Evolutionary conservation across 2,797 vertebrate species (phyloP).

Genomic region (Trichosurus vulpecula): DNA sequence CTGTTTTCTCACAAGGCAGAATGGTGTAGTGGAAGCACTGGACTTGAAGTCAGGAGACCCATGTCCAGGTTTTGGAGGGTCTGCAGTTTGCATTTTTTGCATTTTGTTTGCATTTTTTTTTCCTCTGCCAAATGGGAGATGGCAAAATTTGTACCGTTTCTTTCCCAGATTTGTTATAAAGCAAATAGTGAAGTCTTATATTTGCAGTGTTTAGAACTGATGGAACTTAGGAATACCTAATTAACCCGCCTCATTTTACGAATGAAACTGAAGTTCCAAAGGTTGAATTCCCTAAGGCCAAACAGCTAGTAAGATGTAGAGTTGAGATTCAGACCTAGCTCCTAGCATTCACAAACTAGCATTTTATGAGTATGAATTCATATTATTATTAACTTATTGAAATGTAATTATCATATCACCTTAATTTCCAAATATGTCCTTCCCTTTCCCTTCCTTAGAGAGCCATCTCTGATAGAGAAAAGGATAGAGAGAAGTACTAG

Average conservation of each 20-base stretch:
- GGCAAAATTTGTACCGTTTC: background rate
- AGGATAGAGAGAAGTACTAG: no score
- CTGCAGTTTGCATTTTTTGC: background rate
- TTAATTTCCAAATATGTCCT: no score
- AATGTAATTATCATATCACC: no score
- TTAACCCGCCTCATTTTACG: background rate
- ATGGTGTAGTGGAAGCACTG: background rate
- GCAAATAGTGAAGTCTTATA: background rate
- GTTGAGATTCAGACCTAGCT: no score
- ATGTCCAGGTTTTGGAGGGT: background rate
- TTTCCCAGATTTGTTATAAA: background rate
- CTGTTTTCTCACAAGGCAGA: background rate
- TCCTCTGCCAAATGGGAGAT: background rate
- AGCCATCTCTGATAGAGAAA: no score
- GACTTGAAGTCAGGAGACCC: background rate
- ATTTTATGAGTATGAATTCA: no score
- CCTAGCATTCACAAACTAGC: no score
- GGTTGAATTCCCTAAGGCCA: background rate
- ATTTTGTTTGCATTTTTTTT: no score
- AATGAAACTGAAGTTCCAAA: background rate
- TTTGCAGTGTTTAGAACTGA: background rate
- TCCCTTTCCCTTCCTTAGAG: no score
- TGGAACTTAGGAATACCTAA: background rate
- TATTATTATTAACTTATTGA: no score
- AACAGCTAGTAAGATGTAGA: background rate